phyloP scores from a whole-genome alignment of 1,140 invertebrate species.

The Drosophila orena region DNA sequence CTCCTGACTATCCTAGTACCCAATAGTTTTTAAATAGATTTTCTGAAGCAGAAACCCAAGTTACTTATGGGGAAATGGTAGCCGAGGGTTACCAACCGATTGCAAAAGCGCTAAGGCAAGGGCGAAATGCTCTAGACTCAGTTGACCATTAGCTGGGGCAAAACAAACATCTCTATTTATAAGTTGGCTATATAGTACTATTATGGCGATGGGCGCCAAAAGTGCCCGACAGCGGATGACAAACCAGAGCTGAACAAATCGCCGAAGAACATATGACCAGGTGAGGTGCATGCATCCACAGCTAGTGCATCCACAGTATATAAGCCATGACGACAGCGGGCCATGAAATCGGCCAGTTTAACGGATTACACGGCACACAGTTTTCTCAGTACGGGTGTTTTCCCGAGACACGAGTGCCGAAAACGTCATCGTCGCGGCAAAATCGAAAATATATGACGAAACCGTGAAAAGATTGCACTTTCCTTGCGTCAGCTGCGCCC shows the following conservation, averaged over 20 bases:
- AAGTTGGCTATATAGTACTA: conserved; percentile 10
- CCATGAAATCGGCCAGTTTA: conserved; percentile 66
- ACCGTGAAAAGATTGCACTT: conserved; percentile 29
- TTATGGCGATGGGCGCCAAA: conserved; percentile 43
- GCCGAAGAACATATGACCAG: conserved; percentile 55
- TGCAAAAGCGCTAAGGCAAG: background rate
- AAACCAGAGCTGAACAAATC: conserved; percentile 51
- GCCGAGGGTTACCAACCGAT: background rate
- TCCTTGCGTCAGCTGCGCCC: conserved; percentile 60
- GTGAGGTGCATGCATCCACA: conserved; percentile 32
- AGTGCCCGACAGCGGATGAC: conserved; percentile 44
- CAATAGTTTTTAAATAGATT: too few relatives aligned
- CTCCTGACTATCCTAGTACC: too few relatives aligned
- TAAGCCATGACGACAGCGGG: conserved; percentile 60
- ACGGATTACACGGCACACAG: conserved; percentile 46
- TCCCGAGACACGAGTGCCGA: conserved; percentile 36
- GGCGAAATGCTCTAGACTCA: conserved; percentile 6
- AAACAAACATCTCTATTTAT: conserved; percentile 41
- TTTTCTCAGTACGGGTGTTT: conserved; percentile 24
- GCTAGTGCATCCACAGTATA: conserved; percentile 19
- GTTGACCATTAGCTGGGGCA: conserved; percentile 16
- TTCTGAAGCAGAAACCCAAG: too few relatives aligned
- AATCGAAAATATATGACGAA: conserved; percentile 15
- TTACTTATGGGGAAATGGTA: too few relatives aligned
- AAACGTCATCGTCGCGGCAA: conserved; percentile 39